Base-by-base conservation (phyloP, 2,888 invertebrate species). In the Troglohyphantes excavatus region DNA sequence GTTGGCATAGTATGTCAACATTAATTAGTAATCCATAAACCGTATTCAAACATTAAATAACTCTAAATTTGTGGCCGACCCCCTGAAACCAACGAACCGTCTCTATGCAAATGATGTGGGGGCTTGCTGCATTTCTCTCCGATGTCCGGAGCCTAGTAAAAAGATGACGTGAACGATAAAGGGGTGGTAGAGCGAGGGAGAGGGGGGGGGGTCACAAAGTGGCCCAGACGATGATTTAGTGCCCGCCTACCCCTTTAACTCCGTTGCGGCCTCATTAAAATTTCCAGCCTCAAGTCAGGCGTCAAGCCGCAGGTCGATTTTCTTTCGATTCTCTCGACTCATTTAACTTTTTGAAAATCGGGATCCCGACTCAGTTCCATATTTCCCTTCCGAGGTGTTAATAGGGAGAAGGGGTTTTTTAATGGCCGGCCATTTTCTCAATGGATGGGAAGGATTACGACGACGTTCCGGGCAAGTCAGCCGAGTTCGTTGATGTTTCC, bases 381-480 rank as follows among this genome's bases (percentile, higher is more conserved):
- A 53, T 53, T 67, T 73, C 13, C 27, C 2, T 26, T 43, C 72
- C 21, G 19, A 21, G 39, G 67, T 61, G 85, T 68, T 85, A 85
- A 85, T 85, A 85, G 83, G 82, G 23, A 85, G 76, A 76, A 85
- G 83, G 82, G 23, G 75, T 75, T 76, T 84, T 84, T 85, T 85
- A 85, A 85, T 85, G 76, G 76, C 23, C 67, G 43, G 33, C 19
- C 67, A 61, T 78, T 85, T 59, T n/a, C 13, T 13, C 53, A 17
- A 53, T n/a, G 17, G n/a, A n/a, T n/a, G n/a, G n/a, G n/a, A n/a
- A n/a, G n/a, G 53, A 53, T n/a, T 53, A 17, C 53, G 9, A 1
- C 53, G 13, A 13, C 33, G 33, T 33, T 33, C 53, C 17, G 53
- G n/a, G n/a, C 5, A 53, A 2, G 2, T 26, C 29, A 9, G 2